phyloP scores from a whole-genome alignment of 2,113 vertebrate species.

The Boleophthalmus pectinirostris region DNA sequence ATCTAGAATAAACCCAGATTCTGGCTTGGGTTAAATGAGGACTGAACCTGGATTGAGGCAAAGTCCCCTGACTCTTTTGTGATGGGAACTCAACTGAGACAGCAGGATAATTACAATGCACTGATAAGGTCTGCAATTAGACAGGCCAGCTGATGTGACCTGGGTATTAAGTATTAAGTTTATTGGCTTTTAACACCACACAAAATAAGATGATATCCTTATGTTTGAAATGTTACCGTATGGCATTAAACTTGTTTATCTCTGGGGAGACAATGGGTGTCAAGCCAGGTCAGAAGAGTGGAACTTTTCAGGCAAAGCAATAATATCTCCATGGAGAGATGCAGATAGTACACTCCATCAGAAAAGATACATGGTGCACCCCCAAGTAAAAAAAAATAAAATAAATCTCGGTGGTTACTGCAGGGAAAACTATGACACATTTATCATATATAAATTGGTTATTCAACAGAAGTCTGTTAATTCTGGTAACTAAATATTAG shows the following conservation, averaged over 20 bases:
- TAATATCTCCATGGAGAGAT: too few species aligned
- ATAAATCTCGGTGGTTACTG: background rate
- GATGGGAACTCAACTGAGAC: background rate
- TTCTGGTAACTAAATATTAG: too few species aligned
- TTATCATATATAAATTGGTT: too few species aligned
- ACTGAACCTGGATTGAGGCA: background rate
- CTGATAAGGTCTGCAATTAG: slow-evolving; percentile 6
- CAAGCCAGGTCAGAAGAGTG: too few species aligned
- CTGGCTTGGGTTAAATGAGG: background rate
- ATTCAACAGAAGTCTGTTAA: too few species aligned
- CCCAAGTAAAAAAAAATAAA: too few species aligned
- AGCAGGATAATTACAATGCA: background rate
- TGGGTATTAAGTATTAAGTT: background rate
- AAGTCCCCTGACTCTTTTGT: background rate
- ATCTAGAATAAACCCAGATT: background rate
- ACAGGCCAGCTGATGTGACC: background rate
- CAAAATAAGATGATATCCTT: background rate
- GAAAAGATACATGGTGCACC: too few species aligned
- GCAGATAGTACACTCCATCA: too few species aligned
- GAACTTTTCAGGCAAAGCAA: too few species aligned
- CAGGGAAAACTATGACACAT: background rate
- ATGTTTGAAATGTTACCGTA: too few species aligned
- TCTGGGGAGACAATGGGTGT: too few species aligned
- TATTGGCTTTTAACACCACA: background rate
- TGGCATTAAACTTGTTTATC: too few species aligned